Evolutionary conservation across 2,888 invertebrate species (phyloP), one percentile per base, ranked within the genome.

Genomic region (Eupithecia inturbata): DNA sequence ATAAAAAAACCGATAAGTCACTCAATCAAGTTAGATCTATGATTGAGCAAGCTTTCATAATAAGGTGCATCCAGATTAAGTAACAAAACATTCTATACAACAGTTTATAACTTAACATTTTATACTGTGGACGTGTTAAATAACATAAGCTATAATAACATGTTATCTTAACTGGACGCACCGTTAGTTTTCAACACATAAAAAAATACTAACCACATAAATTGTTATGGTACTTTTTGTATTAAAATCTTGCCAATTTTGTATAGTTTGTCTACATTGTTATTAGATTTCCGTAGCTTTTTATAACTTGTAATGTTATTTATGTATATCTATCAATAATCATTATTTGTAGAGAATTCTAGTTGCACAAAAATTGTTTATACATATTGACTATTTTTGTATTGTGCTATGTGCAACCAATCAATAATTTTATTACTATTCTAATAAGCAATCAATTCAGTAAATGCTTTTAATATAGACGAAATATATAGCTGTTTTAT

Each of bases 301-400:
- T 73, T 76, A 75, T 79, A 77, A 76, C 80, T 60, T 69, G 77
- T 78, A 71, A 73, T 57, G 57, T 57, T 57, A 57, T 26, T 26
- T 57, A 57, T 4, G 26, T 57, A 57, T 57, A 0, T 26, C 19
- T 45, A 19, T 45, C 45, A 7, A 77, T 62, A 28, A 62, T 31
- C 14, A 31, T 9, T 10, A 63, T n/a, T 19, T 14, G 72, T 79
- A 71, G 68, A n/a, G 82, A 82, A 79, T 60, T 81, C 70, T 60
- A 68, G 57, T 80, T 83, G 89, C 88, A 88, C 89, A 89, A 89
- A 72, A 70, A 71, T 16, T 78, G 72, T 82, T 80, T 85, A 81
- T 85, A 85, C 79, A 83, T 86, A 85, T 77, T 28, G 67, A 77
- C 78, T 90, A 90, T 89, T 90, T 90, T 90, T 90, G 78, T 89